Base-by-base conservation (phyloP, 2,888 invertebrate species). In the Parthenolecanium corni region DNA sequence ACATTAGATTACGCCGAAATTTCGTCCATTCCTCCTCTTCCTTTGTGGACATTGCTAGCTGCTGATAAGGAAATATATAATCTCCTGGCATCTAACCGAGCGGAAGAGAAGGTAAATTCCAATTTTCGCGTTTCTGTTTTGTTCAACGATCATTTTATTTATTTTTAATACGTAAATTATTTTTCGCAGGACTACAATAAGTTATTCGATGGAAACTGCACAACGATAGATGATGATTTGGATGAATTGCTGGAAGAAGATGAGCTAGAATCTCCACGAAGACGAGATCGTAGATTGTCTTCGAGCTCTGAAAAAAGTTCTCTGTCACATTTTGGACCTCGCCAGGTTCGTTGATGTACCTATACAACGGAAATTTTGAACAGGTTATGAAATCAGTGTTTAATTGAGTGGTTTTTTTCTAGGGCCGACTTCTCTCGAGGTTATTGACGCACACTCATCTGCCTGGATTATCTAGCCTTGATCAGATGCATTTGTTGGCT, bases 401-500 rank as follows among this genome's bases (percentile, higher is more conserved):
- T n/a, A n/a, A n/a, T n/a, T n/a, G n/a, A n/a, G 9, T 31, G 31
- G 9, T 24, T 16, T 42, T 18, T 49, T 52, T 69, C 64, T 51
- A 76, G 80, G 83, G 87, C 38, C 82, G 92, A 65, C 79, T 90
- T 12, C 75, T 96, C 11, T 93, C 93, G 0, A 83, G 91, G 2
- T 79, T 97, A 9, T 77, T 99, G 42, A 97, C 97, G 0, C 96
- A 97, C 74, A 91, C 90, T 0, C 93, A 93, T 74, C 76, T 94
- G 36, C 96, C 96, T 0, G 97, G 96, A 0, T 76, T 96, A 42
- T 93, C 92, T 3, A 94, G 94, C 68, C 80, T 97, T 61, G 98
- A 99, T 76, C 98, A 99, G 76, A 98, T 99, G 97, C 98, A 99
- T 75, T 79, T 99, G 65, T 76, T 99, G n/a, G 98, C 98, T 1